These are phyloP conservation scores for Diarsia mendica DNA, from an alignment of 2,888 invertebrate genomes.

Conservation along the genomic window DNA sequence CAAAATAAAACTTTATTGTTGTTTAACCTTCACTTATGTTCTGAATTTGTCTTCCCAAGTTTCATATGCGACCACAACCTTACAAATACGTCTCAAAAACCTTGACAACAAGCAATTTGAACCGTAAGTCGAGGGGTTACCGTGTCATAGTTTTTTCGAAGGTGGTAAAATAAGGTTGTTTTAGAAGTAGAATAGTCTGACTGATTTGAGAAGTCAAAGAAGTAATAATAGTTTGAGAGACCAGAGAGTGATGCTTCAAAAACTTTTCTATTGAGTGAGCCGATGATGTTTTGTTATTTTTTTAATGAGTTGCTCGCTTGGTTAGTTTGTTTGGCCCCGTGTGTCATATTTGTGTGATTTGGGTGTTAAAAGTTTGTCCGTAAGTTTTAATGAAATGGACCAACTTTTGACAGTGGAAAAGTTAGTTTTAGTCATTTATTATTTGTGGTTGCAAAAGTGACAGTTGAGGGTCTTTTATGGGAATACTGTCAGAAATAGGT, in stretches of 20 bases:
- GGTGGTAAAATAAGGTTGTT: conserved; percentile 11
- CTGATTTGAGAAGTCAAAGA: conserved; percentile 42
- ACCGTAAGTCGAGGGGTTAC: conserved; percentile 14
- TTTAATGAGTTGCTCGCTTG: conserved; percentile 45
- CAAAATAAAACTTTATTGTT: conserved; percentile 45
- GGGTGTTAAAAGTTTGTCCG: not conserved
- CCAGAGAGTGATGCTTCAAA: conserved; percentile 36
- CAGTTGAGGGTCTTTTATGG: not conserved
- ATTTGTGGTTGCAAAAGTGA: not conserved
- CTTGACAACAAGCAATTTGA: not conserved
- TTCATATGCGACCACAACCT: conserved; percentile 19
- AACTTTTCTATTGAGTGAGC: conserved; percentile 37
- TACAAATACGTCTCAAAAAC: not conserved
- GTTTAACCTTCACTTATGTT: conserved; percentile 30
- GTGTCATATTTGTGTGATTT: conserved; percentile 27
- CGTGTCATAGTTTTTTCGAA: not conserved
- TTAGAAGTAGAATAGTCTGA: conserved; percentile 28
- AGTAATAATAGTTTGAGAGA: conserved; percentile 52
- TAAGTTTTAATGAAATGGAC: conserved; percentile 2
- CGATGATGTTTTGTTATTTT: conserved; percentile 39
- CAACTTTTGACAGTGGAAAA: conserved; percentile 7
- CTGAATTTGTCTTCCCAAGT: conserved; percentile 54
- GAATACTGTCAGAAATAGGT: not conserved
- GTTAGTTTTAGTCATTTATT: not conserved
- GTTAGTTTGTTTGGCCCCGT: conserved; percentile 1